Evolutionary conservation across 2,888 invertebrate genomes (phyloP), one percentile per base, ranked within the genome.

Genomic region (Cylloceria caligata): DNA sequence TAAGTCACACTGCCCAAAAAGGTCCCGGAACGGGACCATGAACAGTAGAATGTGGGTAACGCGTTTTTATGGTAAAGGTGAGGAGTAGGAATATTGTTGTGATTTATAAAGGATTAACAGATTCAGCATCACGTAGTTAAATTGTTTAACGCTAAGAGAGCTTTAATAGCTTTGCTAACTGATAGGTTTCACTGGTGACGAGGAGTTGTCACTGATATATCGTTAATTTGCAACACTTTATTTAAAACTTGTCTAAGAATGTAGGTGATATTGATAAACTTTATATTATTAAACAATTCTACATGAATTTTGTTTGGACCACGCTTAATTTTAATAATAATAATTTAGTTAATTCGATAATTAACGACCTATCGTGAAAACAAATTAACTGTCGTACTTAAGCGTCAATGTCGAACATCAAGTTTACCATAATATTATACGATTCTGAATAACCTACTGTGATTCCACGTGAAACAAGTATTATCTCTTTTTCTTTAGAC

Each of bases 241-340:
- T n/a, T 2, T 39, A 68, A 67, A 49, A 69, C 76, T 9, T 45
- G 13, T 16, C 45, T 57, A 11, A 80, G 30, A 24, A 67, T 42
- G 19, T 62, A 34, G n/a, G 27, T 45, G 3, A 24, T 39, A 27
- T 72, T 57, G 5, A 75, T 19, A 2, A 69, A 74, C 69, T 74
- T 73, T 5, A 84, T 1, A 2, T 80, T 76, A 47, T 80, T 84
- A 1, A 30, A 39, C 5, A 84, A 65, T 57, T 81, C 81, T 0
- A 83, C 21, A 30, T 83, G 57, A 19, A 81, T 60, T 77, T 78
- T 78, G n/a, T 83, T 83, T 3, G 62, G 24, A 0, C 74, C 81
- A 5, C n/a, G n/a, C n/a, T n/a, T n/a, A n/a, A n/a, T n/a, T n/a
- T n/a, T n/a, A n/a, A n/a, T n/a, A n/a, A n/a, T n/a, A n/a, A n/a